Percentiles rank a stretch among this genome's conserved stretches.
phyloP scores from a whole-genome alignment of 2,888 invertebrate species.

The Hemaris fuciformis region DNA sequence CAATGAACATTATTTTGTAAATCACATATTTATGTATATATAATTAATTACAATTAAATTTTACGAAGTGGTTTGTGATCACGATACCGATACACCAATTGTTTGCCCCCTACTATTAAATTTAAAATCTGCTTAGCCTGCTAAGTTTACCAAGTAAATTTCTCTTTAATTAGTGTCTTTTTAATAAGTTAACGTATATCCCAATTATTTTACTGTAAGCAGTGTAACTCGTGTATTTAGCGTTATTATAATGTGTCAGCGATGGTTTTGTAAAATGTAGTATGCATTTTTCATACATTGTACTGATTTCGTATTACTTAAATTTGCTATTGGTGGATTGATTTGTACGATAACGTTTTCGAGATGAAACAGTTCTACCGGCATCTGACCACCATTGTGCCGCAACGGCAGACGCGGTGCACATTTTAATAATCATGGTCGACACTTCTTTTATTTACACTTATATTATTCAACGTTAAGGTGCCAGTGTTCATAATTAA shows the following conservation, averaged over 20 bases:
- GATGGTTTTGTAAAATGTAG: neutral
- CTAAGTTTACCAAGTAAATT: slow-evolving; percentile 1
- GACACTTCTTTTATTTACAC: slow-evolving; percentile 31
- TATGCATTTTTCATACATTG: neutral
- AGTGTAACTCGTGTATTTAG: neutral
- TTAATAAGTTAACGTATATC: neutral
- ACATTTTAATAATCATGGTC: neutral
- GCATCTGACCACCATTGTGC: neutral
- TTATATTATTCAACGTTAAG: slow-evolving; percentile 45
- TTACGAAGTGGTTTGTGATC: neutral
- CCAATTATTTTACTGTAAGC: neutral
- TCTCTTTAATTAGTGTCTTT: neutral
- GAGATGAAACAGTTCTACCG: neutral
- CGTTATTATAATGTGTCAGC: neutral
- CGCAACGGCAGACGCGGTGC: too few species aligned
- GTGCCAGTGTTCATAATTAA: slow-evolving; percentile 62
- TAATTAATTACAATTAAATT: neutral
- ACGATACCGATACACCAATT: neutral
- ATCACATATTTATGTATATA: neutral
- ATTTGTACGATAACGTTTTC: neutral
- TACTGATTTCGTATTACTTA: neutral
- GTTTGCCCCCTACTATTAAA: neutral
- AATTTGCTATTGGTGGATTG: neutral
- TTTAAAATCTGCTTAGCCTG: slow-evolving; percentile 19
- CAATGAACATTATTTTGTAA: neutral